Conservation (phyloP, 2,797 vertebrate species). For the Manis pentadactyla region DNA sequence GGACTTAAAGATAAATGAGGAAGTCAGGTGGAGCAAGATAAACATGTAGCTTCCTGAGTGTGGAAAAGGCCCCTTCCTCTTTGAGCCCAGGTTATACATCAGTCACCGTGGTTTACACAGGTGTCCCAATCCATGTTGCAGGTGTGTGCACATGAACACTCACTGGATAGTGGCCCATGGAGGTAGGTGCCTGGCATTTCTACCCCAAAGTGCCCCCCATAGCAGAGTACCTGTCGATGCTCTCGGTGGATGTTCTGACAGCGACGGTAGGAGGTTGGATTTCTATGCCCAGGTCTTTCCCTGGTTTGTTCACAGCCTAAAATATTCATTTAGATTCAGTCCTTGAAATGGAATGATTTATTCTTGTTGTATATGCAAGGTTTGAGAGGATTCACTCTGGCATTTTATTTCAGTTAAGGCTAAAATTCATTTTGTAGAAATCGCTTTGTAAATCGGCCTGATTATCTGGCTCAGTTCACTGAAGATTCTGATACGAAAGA, state of each 20-base stretch:
- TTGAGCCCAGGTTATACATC: accelerated
- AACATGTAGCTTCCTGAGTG: background rate
- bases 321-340: background rate
- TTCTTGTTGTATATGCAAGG: background rate
- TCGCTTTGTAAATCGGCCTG: background rate
- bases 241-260: background rate
- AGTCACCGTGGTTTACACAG: accelerated
- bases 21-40: no score
- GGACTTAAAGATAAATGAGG: background rate
- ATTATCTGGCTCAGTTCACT: background rate
- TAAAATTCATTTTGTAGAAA: background rate
- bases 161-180: no score
- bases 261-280: background rate
- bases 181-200: accelerated
- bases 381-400: background rate
- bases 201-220: background rate
- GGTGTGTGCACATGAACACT: no score
- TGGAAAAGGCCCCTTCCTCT: background rate
- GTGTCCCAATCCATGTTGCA: accelerated
- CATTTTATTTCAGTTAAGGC: background rate
- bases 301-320: background rate
- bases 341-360: background rate
- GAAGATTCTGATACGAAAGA: background rate
- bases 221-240: no score
- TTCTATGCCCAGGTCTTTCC: background rate